Evolutionary conservation across 2,113 vertebrate species (phyloP).

Genomic region (Oreotragus oreotragus): DNA sequence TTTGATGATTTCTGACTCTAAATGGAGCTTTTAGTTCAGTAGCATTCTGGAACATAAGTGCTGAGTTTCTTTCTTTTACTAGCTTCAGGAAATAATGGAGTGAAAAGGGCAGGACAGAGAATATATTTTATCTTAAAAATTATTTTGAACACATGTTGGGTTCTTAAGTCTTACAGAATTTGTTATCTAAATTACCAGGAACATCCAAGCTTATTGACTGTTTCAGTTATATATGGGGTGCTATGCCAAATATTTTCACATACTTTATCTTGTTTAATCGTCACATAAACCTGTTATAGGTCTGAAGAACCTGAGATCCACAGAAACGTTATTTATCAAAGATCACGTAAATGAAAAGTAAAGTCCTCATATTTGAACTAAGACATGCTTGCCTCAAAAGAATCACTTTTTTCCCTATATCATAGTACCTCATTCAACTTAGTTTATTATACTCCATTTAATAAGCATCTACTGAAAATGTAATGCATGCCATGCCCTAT

Average conservation of each 20-base stretch:
- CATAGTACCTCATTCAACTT: neutral
- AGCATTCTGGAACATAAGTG: neutral
- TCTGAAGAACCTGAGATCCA: neutral
- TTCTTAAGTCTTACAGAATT: constrained; percentile 4
- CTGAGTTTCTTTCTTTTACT: neutral
- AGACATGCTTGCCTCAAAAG: neutral
- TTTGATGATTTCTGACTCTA: neutral
- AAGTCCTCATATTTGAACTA: neutral
- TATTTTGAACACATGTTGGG: neutral
- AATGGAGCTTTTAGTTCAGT: neutral
- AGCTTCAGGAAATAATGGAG: neutral
- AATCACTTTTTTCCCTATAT: neutral
- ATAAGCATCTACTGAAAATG: neutral
- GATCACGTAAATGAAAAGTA: neutral
- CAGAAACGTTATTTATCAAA: neutral
- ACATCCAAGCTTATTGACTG: neutral
- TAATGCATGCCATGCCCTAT: neutral
- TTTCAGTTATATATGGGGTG: neutral
- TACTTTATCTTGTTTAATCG: neutral
- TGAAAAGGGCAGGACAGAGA: neutral
- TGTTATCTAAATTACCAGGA: neutral
- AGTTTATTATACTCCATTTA: neutral
- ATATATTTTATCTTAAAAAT: neutral
- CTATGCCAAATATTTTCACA: neutral
- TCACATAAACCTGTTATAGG: neutral